Base-by-base conservation (phyloP, 2,888 invertebrate species). In the Caenorhabditis wallacei region DNA sequence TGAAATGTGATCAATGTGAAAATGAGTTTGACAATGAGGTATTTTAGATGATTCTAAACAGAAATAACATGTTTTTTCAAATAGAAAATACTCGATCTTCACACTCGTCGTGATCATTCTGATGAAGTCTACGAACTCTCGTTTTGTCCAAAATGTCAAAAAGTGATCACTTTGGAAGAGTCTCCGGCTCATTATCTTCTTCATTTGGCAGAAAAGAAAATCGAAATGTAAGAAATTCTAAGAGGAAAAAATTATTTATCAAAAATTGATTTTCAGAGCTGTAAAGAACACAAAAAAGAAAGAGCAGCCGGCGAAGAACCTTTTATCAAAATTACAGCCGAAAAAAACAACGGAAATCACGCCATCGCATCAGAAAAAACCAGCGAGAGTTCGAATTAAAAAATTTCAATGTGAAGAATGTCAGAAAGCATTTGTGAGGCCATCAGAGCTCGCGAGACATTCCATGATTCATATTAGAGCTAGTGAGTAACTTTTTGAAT, bases 391-490 rank as follows among this genome's bases (percentile, higher is more conserved):
- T 30, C 40, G 71, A 59, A 22, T 16, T 13, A 53, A 48, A 35
- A 79, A 80, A 13, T 75, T 69, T 30, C 22, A 26, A 8, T 88
- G 88, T 57, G 51, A 22, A 7, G 35, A 70, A 3, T 89, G 89
- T 68, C 48, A 51, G 4, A 89, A 89, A 61, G 53, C 66, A 4
- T 88, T 89, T 71, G 69, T 71, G 13, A 74, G 87, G 24, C 86
- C 87, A 11, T 40, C 82, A 1, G 88, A 88, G 24, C 70, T 88
- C 35, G 71, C 84, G 10, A 78, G 88, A 46, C 88, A 88, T 35
- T 3, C 26, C 2, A 72, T 48, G n/a, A 61, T 80, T 0, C 88
- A 88, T 63, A 40, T 59, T 3, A 75, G 80, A 59, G 54, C 75
- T 1, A 70, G 84, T 86, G 11, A 68, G 71, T 61, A n/a, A n/a